phyloP scores from a whole-genome alignment of 2,113 vertebrate species.

The Xiphophorus hellerii region DNA sequence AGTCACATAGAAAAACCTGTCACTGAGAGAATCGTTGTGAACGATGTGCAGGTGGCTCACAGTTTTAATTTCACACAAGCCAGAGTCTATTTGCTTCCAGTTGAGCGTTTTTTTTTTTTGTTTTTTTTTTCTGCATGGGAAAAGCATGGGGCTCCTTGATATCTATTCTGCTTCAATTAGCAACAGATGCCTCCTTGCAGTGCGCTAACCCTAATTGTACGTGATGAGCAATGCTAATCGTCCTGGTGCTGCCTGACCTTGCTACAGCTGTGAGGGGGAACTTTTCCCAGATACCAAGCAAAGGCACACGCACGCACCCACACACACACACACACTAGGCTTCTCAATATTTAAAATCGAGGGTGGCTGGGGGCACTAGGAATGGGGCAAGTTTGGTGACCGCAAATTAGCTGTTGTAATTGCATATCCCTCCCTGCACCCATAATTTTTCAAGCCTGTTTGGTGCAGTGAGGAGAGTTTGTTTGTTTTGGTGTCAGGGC shows the following conservation, averaged over 20 bases:
- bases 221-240: constrained; percentile 81
- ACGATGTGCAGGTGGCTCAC: constrained; percentile 72
- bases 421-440: constrained; percentile 71
- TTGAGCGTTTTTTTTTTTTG: constrained; percentile 50
- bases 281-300: constrained; percentile 52
- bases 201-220: constrained; percentile 75
- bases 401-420: constrained; percentile 80
- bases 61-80: constrained; percentile 80
- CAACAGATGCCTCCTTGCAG: constrained; percentile 75
- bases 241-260: constrained; percentile 68
- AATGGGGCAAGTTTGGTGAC: constrained; percentile 65
- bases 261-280: constrained; percentile 70
- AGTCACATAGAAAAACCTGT: constrained; percentile 44
- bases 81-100: constrained; percentile 77
- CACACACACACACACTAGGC: constrained; percentile 29
- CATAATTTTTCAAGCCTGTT: constrained; percentile 76
- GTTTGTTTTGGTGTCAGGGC: constrained; percentile 84
- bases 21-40: constrained; percentile 51
- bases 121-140: constrained; percentile 43
- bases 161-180: constrained; percentile 80
- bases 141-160: constrained; percentile 58
- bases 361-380: constrained; percentile 44
- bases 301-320: constrained; percentile 44
- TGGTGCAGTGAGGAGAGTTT: constrained; percentile 71
- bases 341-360: constrained; percentile 63